Percentiles rank a stretch among this genome's conserved stretches.
Evolutionary conservation across 2,113 vertebrate species (phyloP).

Genomic region (Mastomys coucha): DNA sequence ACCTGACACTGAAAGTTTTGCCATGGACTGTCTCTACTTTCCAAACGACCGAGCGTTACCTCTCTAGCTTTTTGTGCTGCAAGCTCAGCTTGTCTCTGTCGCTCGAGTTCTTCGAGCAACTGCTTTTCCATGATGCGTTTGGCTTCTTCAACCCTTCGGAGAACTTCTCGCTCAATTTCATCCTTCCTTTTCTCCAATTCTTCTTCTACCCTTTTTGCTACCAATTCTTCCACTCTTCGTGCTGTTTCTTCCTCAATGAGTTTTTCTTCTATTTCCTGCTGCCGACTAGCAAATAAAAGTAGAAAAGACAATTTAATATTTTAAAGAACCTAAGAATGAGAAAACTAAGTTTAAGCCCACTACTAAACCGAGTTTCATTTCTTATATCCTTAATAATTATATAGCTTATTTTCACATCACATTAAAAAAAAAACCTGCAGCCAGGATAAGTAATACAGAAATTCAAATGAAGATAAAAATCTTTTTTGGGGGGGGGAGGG

Average conservation of each 20-base stretch:
- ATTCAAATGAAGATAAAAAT: slow-evolving; percentile 19
- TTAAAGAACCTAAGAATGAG: neutral
- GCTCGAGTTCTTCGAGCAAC: slow-evolving; percentile 99
- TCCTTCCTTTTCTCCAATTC: slow-evolving; percentile 98
- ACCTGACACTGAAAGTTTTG: slow-evolving; percentile 92
- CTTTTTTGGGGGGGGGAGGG: neutral
- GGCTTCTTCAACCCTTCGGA: slow-evolving; percentile 98
- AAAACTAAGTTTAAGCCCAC: neutral
- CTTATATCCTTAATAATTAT: neutral
- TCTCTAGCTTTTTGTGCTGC: slow-evolving; percentile 99
- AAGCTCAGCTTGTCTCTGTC: slow-evolving; percentile 98
- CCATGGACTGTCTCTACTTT: slow-evolving; percentile 96
- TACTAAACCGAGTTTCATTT: neutral
- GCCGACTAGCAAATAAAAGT: slow-evolving; percentile 87
- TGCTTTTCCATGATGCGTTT: slow-evolving; percentile 99
- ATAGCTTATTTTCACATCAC: neutral
- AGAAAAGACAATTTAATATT: slow-evolving; percentile 21
- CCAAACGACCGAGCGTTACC: slow-evolving; percentile 99
- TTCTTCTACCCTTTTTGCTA: slow-evolving; percentile 98
- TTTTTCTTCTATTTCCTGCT: slow-evolving; percentile 99
- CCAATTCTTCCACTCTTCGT: slow-evolving; percentile 97
- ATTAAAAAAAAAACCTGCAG: neutral
- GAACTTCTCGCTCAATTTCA: slow-evolving; percentile 99
- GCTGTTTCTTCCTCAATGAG: slow-evolving; percentile 99
- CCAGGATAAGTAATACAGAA: neutral